These are phyloP conservation scores for Paguma larvata DNA, from an alignment of 2,797 vertebrate species.

Conservation along the genomic window DNA sequence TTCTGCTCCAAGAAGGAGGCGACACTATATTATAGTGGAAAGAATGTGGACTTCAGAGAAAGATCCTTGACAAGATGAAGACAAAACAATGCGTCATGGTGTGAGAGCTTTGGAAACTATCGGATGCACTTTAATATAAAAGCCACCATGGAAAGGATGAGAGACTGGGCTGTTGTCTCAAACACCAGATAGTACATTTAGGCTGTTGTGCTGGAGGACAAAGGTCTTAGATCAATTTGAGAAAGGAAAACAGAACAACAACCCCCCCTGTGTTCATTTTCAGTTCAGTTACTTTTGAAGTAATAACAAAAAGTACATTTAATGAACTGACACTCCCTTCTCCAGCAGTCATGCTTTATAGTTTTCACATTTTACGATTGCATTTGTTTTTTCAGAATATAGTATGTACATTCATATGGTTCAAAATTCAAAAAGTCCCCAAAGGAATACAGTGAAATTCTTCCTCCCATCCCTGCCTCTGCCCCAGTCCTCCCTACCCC, in stretches of 20 bases:
- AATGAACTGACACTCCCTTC: neutral
- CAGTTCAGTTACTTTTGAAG: neutral
- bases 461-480: no score
- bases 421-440: neutral
- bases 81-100: neutral
- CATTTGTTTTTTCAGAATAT: neutral
- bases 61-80: neutral
- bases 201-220: neutral
- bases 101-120: neutral
- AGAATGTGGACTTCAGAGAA: neutral
- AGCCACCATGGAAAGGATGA: neutral
- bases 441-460: neutral
- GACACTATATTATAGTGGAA: rapidly evolving
- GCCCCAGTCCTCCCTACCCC: no score
- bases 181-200: neutral
- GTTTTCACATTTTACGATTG: neutral
- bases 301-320: neutral
- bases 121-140: neutral
- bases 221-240: neutral
- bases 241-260: neutral
- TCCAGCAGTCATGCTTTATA: neutral
- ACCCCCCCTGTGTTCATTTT: neutral
- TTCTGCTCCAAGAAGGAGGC: neutral
- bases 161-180: neutral
- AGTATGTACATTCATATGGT: neutral